Conservation (phyloP, 2,113 vertebrate species). For the Psilopogon haemacephalus region DNA sequence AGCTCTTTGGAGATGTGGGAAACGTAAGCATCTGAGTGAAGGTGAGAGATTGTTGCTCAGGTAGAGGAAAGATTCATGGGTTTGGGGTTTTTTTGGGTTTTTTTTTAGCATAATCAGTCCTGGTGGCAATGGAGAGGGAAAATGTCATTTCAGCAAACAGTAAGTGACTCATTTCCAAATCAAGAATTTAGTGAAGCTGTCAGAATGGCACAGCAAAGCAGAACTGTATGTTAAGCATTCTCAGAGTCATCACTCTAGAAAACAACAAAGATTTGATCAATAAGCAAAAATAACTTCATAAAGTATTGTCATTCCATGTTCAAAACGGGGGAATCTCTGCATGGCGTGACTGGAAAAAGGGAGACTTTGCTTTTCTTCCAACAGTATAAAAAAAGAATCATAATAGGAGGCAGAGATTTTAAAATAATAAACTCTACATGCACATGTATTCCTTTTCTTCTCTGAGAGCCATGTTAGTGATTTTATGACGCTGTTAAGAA, state of each 20-base stretch:
- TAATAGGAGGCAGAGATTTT: background rate
- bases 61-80: background rate
- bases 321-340: background rate
- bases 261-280: background rate
- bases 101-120: background rate
- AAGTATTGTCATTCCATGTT: background rate
- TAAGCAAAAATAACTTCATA: background rate
- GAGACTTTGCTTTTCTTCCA: background rate
- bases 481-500: conserved; percentile 47
- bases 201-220: background rate
- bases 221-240: background rate
- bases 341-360: background rate
- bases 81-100: too few relatives aligned
- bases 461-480: background rate
- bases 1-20: background rate
- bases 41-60: background rate
- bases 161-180: background rate
- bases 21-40: background rate
- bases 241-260: background rate
- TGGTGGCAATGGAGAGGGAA: background rate
- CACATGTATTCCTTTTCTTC: background rate
- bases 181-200: background rate
- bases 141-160: background rate
- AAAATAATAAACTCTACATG: background rate
- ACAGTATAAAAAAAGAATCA: background rate